Conservation (phyloP, 2,113 vertebrate species). For the Mustela nigripes region DNA sequence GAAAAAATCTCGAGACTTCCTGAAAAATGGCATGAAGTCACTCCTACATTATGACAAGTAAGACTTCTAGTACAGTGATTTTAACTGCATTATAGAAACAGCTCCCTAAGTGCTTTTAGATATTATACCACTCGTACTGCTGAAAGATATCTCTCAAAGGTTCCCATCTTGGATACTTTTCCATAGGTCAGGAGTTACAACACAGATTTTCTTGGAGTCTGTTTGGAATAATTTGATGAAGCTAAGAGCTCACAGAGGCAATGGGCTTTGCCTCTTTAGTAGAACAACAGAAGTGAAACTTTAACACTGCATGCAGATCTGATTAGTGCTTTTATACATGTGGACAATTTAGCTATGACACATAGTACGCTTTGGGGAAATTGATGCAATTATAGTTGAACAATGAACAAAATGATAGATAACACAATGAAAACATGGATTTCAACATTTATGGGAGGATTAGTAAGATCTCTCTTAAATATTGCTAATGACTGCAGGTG, state of each 20-base stretch:
- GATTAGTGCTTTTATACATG: conserved; percentile 74
- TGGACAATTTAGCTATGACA: conserved; percentile 76
- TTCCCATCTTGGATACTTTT: background rate
- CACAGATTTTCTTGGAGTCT: conserved; percentile 37
- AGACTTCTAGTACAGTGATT: conserved; percentile 16
- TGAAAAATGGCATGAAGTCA: conserved; percentile 55
- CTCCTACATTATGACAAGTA: conserved; percentile 40
- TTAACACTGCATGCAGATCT: conserved; percentile 24
- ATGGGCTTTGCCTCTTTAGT: background rate
- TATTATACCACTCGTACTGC: background rate
- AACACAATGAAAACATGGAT: conserved; percentile 50
- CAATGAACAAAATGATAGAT: conserved; percentile 58
- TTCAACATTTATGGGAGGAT: conserved; percentile 58
- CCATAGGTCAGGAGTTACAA: background rate
- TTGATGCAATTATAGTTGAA: conserved; percentile 67
- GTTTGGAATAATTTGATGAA: conserved; percentile 68
- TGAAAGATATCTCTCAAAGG: background rate
- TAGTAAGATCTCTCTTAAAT: conserved; percentile 18
- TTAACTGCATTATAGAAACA: conserved; percentile 45
- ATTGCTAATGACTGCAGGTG: conserved; percentile 46
- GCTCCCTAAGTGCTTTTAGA: conserved; percentile 54
- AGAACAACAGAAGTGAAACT: conserved; percentile 64
- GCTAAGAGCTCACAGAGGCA: conserved; percentile 43
- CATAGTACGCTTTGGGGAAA: conserved; percentile 76
- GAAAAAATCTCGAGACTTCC: background rate